phyloP scores from a whole-genome alignment of 2,797 vertebrate species.

The Otus scops region DNA sequence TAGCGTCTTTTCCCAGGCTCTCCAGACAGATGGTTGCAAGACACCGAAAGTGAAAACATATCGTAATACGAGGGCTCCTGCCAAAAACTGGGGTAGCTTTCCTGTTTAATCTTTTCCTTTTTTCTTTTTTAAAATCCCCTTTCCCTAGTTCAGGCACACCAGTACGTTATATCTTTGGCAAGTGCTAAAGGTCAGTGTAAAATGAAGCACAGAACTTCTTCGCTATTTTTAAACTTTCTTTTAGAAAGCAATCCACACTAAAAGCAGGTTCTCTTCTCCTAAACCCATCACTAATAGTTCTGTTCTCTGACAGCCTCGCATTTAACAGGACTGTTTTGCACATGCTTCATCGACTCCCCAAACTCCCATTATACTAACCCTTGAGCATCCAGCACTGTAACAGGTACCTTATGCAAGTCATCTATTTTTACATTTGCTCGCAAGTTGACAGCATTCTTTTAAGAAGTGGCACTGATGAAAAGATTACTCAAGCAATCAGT shows the following conservation, averaged over 20 bases:
- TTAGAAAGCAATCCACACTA: not conserved
- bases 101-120: not conserved
- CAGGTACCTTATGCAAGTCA: not conserved
- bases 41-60: conserved; percentile 15
- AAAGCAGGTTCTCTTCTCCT: not conserved
- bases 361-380: not conserved
- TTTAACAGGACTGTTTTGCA: not conserved
- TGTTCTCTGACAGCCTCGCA: not conserved
- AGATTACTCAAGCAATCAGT: not conserved
- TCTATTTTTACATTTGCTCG: not conserved
- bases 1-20: not conserved
- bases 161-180: not conserved
- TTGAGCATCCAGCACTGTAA: not conserved
- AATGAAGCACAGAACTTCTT: not conserved
- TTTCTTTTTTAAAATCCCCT: not conserved
- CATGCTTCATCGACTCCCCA: not conserved
- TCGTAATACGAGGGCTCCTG: not conserved
- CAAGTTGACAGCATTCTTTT: not conserved
- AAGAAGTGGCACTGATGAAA: not conserved
- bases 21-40: not conserved
- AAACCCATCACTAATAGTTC: not conserved
- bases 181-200: not conserved
- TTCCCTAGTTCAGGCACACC: not conserved
- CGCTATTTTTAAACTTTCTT: not conserved
- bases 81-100: not conserved